These are phyloP conservation scores for Drosophila maculinotata DNA, from an alignment of 2,888 invertebrate genomes.

Conservation along the genomic window DNA sequence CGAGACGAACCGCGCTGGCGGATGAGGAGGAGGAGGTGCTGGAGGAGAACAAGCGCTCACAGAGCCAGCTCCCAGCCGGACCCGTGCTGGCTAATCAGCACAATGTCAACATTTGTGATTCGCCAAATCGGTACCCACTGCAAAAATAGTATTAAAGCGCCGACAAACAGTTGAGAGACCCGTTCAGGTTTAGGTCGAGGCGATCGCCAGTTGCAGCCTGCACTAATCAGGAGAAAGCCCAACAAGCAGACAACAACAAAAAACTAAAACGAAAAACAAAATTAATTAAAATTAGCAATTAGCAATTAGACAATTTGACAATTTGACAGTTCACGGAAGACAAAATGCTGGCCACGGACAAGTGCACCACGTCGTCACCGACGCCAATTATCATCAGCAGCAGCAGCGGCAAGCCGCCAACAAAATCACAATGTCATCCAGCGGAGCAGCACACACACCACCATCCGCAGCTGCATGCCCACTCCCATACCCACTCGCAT, in stretches of 20 bases:
- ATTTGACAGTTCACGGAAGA: slow-evolving; percentile 5
- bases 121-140: slow-evolving; percentile 46
- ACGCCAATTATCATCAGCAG: slow-evolving; percentile 60
- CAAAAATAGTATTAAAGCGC: slow-evolving; percentile 62
- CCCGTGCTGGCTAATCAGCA: slow-evolving; percentile 37
- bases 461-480: slow-evolving; percentile 23
- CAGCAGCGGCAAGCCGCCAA: slow-evolving; percentile 17
- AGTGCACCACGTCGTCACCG: slow-evolving; percentile 44
- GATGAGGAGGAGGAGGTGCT: slow-evolving; percentile 12
- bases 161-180: slow-evolving; percentile 53
- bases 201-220: slow-evolving; percentile 18
- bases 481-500: slow-evolving; percentile 20
- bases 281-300: slow-evolving; percentile 42
- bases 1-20: slow-evolving; percentile 7
- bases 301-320: slow-evolving; percentile 13
- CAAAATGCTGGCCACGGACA: slow-evolving; percentile 62
- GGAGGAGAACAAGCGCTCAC: too few relatives aligned
- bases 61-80: too few relatives aligned
- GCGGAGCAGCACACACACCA: slow-evolving; percentile 39
- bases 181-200: slow-evolving; percentile 29
- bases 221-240: slow-evolving; percentile 21
- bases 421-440: slow-evolving; percentile 56
- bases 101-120: slow-evolving; percentile 60
- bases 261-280: not conserved
- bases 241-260: slow-evolving; percentile 13